Evolutionary conservation across 2,113 vertebrate genomes (phyloP), one percentile per base, ranked within the genome.

Genomic region (Brachirus orientalis): DNA sequence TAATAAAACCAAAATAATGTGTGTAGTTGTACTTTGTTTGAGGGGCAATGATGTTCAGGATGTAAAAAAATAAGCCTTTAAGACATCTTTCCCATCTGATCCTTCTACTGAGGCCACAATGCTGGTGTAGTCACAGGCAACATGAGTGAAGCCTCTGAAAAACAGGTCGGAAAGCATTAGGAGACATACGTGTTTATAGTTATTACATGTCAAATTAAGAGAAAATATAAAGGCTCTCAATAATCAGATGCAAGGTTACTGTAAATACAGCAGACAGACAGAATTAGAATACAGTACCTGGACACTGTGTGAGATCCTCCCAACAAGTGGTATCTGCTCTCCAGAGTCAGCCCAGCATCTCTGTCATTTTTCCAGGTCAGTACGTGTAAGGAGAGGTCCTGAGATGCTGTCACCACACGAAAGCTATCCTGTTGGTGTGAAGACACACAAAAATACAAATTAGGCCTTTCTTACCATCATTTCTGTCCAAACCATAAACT

Each of bases 51-150:
- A 36, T 8, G 11, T 37, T 92, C 82, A 94, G 11, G 80, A 81
- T 44, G 84, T 89, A 69, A 94, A 94, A 17, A 82, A 74, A 54
- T 93, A 94, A 0, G 83, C 90, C 73, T 93, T 94, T 45, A 94
- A 69, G 55, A 91, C 85, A 7, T 94, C 93, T 53, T 88, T 92
- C 13, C 92, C 92, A 18, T 92, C 63, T 2, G 75, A 74, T 1
- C 85, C 87, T 54, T 92, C 88, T 8, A 84, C 84, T 0, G 88
- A 90, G 19, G 77, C 93, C 54, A 93, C 91, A 1, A 94, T 91
- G 68, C 92, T 94, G 40, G 90, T 88, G 77, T 91, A 92, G 73
- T 94, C 92, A 70, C 92, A 93, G 48, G 77, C 77, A 12, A 93
- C 88, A 3, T 81, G 71, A 9, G 89, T 91, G 78, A 94, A 93